These are phyloP conservation scores for Monoplex corrugatus DNA, from an alignment of 2,888 invertebrate species.

Conservation along the genomic window DNA sequence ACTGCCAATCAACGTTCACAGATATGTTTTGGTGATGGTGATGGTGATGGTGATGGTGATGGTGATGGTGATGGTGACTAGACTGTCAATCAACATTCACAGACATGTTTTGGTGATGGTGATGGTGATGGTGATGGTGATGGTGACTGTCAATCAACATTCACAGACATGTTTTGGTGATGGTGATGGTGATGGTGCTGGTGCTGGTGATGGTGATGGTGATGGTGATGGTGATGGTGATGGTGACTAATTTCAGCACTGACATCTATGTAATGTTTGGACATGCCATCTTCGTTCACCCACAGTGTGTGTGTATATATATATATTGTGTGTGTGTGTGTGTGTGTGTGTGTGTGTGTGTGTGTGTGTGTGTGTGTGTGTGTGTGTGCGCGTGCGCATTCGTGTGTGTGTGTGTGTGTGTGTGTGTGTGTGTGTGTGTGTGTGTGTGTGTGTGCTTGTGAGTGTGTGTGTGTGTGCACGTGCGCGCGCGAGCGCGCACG, in stretches of 20 bases:
- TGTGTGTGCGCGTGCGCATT: not conserved
- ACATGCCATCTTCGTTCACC: not conserved
- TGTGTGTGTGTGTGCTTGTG: not conserved
- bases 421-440: slow-evolving; percentile 37
- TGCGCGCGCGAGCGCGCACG: not conserved
- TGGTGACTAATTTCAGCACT: too few species aligned
- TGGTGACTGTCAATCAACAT: not conserved
- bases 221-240: too few species aligned
- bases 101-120: too few species aligned
- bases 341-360: slow-evolving; percentile 7
- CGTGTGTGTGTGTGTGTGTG: slow-evolving; percentile 13
- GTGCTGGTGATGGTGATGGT: too few species aligned
- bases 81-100: not conserved
- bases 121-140: too few species aligned
- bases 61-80: too few species aligned
- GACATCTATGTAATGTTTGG: not conserved
- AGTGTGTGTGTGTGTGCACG: not conserved
- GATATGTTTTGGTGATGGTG: too few species aligned
- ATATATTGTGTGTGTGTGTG: not conserved
- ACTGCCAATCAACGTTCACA: too few species aligned
- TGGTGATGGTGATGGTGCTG: too few species aligned
- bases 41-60: too few species aligned
- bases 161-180: too few species aligned
- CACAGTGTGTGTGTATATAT: not conserved
- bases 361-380: not conserved